Conservation (phyloP, 2,888 invertebrate genomes). For the Sesamia inferens region DNA sequence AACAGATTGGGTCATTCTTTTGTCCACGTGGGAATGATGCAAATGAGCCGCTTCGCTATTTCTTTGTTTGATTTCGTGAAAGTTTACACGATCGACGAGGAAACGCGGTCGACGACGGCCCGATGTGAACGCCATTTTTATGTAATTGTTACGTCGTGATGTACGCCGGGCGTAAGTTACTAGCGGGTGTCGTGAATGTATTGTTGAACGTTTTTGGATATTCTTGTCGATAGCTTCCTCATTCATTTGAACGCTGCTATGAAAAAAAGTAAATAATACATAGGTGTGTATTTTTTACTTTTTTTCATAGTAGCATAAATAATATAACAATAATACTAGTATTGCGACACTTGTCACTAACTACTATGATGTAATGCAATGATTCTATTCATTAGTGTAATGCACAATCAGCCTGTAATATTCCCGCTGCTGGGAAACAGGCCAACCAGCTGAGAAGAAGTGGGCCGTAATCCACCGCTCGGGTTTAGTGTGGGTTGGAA, state of each 20-base stretch:
- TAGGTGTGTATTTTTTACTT: no score
- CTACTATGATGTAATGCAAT: neutral
- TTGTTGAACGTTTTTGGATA: neutral
- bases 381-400: neutral
- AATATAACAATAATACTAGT: neutral
- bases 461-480: no score
- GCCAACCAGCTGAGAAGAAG: no score
- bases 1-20: conserved; percentile 89
- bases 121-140: conserved; percentile 89
- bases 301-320: no score
- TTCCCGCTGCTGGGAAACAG: no score
- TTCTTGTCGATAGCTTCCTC: neutral
- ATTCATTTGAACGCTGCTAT: neutral
- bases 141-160: conserved; percentile 89
- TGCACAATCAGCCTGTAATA: neutral
- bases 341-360: neutral
- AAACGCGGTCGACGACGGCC: conserved; percentile 85
- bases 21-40: conserved; percentile 90
- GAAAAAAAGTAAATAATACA: no score
- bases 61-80: conserved; percentile 90
- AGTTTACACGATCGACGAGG: conserved; percentile 90
- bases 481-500: no score
- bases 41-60: conserved; percentile 89
- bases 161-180: conserved; percentile 69
- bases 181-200: conserved; percentile 63